These are phyloP conservation scores for Lutjanus campechanus DNA, from an alignment of 2,797 vertebrate species.

Conservation along the genomic window DNA sequence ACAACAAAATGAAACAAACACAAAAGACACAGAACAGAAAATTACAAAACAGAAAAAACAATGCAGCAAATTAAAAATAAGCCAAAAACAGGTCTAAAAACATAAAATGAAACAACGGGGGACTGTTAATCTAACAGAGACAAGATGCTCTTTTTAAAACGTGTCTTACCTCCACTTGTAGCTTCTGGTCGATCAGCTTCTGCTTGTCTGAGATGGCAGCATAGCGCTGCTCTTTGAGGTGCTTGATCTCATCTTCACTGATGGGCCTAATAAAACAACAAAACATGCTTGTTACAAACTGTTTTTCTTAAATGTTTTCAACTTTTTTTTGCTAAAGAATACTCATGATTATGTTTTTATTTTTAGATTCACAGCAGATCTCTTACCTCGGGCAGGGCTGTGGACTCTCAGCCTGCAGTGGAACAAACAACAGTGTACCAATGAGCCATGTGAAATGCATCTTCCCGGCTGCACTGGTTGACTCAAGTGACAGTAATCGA, in stretches of 20 bases:
- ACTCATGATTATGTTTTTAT: background rate
- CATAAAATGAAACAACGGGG: conserved; percentile 52
- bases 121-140: conserved; percentile 4
- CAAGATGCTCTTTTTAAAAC: background rate
- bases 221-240: conserved; percentile 92
- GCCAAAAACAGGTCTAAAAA: conserved; percentile 76
- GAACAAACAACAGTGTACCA: conserved; percentile 53
- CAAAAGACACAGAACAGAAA: conserved; percentile 72
- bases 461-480: background rate
- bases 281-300: background rate
- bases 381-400: conserved; percentile 92
- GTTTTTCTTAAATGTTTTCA: background rate
- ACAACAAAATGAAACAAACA: conserved; percentile 90
- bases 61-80: conserved; percentile 75
- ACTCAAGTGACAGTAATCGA: conserved; percentile 27
- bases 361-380: background rate
- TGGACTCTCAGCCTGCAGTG: conserved; percentile 92
- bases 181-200: conserved; percentile 89
- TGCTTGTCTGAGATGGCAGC: conserved; percentile 92
- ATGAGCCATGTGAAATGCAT: conserved; percentile 3
- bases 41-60: conserved; percentile 75
- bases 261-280: conserved; percentile 86
- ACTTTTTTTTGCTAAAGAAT: background rate
- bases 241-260: conserved; percentile 93
- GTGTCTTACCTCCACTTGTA: conserved; percentile 90